Evolutionary conservation across 2,113 vertebrate genomes (phyloP).

Genomic region (Sinocyclocheilus anshuiensis): DNA sequence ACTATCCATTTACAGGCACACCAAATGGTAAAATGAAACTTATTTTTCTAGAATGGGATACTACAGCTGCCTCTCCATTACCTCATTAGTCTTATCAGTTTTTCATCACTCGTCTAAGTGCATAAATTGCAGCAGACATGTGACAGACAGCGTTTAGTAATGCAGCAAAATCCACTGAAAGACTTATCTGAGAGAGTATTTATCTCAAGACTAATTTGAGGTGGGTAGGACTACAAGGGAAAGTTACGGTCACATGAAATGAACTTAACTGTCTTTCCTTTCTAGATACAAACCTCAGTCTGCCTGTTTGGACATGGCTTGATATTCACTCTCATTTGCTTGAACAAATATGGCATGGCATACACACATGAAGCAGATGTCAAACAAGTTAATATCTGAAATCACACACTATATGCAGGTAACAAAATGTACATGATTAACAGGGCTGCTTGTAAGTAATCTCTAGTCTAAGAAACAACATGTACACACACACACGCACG

Average conservation of each 20-base stretch:
- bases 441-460: background rate
- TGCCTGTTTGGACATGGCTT: conserved; percentile 7
- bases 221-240: background rate
- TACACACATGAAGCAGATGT: background rate
- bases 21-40: background rate
- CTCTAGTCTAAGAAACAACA: too few relatives aligned
- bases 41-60: background rate
- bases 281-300: conserved; percentile 1
- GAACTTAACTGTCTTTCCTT: conserved; percentile 6
- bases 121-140: background rate
- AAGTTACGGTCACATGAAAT: conserved; percentile 19
- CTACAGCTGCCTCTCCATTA: background rate
- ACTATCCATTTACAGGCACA: background rate
- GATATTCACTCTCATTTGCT: background rate
- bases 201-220: conserved; percentile 17
- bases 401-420: background rate
- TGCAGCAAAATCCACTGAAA: background rate
- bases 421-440: background rate
- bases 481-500: too few relatives aligned
- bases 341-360: background rate
- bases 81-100: conserved; percentile 15
- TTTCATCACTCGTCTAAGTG: background rate
- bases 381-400: background rate
- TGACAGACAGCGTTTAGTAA: background rate
- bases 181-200: conserved; percentile 4